A percentile compares a stretch with the other conserved stretches of the same genome.
These are phyloP conservation scores for Gastracanthus pulcherrimus DNA, from an alignment of 2,888 invertebrate species.

Conservation along the genomic window DNA sequence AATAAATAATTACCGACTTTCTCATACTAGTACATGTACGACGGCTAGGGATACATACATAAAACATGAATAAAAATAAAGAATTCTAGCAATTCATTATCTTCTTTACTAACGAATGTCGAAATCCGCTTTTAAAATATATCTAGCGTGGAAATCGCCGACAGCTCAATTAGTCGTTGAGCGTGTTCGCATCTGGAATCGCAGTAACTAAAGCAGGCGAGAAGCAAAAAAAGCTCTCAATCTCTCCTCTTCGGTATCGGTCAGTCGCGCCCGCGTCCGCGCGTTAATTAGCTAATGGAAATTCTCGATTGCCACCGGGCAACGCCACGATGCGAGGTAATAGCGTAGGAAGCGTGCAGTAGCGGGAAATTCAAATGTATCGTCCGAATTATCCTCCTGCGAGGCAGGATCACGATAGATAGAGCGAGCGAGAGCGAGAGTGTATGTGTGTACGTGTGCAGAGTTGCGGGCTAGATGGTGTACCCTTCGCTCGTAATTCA, in stretches of 20 bases:
- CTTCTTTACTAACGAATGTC: too few species aligned
- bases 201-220: constrained; percentile 60
- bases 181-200: constrained; percentile 25
- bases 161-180: constrained; percentile 32
- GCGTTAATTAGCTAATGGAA: constrained; percentile 75
- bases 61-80: too few species aligned
- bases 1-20: too few species aligned
- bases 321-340: constrained; percentile 51
- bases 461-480: constrained; percentile 15
- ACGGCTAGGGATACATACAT: too few species aligned
- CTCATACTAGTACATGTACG: too few species aligned
- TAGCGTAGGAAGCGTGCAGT: constrained; percentile 50
- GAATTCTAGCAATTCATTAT: too few species aligned
- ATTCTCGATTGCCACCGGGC: constrained; percentile 63
- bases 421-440: constrained; percentile 54
- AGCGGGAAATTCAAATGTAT: constrained; percentile 76
- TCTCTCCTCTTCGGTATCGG: constrained; percentile 6
- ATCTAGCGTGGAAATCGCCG: constrained; percentile 2
- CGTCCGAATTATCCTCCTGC: constrained; percentile 70
- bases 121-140: neutral
- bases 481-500: constrained; percentile 73
- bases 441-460: neutral
- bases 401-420: constrained; percentile 35
- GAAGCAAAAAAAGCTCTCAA: constrained; percentile 55
- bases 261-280: constrained; percentile 2